Percentiles rank a stretch among this genome's conserved stretches.
Evolutionary conservation across 2,888 invertebrate genomes (phyloP).

Genomic region (Macropis europaea): DNA sequence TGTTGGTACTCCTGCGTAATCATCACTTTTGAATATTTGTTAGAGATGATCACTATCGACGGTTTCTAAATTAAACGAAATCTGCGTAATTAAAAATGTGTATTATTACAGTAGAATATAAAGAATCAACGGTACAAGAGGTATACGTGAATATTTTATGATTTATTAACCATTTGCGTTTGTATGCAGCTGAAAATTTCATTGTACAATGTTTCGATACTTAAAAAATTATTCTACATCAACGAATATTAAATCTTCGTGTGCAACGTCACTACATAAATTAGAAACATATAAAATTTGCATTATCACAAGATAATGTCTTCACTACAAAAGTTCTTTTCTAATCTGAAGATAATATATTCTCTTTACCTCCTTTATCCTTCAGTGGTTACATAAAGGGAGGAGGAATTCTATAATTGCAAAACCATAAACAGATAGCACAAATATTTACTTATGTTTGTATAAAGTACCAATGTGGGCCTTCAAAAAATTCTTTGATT

Average conservation of each 20-base stretch:
- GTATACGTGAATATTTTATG: slow-evolving; percentile 19
- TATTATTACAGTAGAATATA: background rate
- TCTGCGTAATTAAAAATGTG: background rate
- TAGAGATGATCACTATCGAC: background rate
- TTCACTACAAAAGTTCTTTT: background rate
- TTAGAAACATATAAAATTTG: slow-evolving; percentile 65
- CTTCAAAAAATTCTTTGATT: background rate
- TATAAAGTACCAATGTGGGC: slow-evolving; percentile 11
- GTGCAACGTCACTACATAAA: slow-evolving; percentile 52
- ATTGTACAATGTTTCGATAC: slow-evolving; percentile 7
- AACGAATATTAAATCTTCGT: slow-evolving; percentile 8
- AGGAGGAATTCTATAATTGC: slow-evolving; percentile 1
- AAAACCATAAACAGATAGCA: background rate
- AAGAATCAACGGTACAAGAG: background rate
- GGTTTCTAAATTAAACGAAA: background rate
- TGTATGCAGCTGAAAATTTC: slow-evolving; percentile 6
- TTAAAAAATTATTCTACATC: slow-evolving; percentile 2
- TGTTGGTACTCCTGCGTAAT: slow-evolving; percentile 1
- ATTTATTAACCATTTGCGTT: slow-evolving; percentile 28
- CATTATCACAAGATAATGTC: slow-evolving; percentile 61
- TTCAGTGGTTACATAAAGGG: background rate
- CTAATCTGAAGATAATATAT: background rate
- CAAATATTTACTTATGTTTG: slow-evolving; percentile 1
- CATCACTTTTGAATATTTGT: slow-evolving; percentile 4
- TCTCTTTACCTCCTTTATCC: background rate